Evolutionary conservation across 1,140 invertebrate genomes (phyloP).

Genomic region (Sipha flava): DNA sequence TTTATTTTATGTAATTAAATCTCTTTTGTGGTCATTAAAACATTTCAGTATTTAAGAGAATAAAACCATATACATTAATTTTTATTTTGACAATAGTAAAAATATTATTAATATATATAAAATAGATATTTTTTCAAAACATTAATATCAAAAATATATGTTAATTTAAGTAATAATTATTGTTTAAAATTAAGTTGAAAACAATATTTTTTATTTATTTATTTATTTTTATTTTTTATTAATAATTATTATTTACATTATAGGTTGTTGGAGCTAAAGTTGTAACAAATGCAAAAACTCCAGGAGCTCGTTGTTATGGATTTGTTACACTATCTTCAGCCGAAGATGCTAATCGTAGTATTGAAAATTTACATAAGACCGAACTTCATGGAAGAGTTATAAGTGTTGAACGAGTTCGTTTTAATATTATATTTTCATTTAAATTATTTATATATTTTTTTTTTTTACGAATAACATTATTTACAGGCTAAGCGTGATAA

Average conservation of each 20-base stretch:
- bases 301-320: conserved; percentile 85
- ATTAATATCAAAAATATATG: too few relatives aligned
- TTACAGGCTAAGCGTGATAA: conserved; percentile 39
- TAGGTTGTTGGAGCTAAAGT: conserved; percentile 79
- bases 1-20: too few relatives aligned
- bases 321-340: conserved; percentile 87
- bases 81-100: too few relatives aligned
- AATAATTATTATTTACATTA: neutral
- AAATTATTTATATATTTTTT: neutral
- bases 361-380: conserved; percentile 77
- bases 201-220: neutral
- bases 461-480: neutral
- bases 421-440: neutral
- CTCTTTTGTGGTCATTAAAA: too few relatives aligned
- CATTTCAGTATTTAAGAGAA: too few relatives aligned
- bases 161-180: too few relatives aligned
- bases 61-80: too few relatives aligned
- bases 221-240: neutral
- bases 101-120: too few relatives aligned
- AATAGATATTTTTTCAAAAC: too few relatives aligned
- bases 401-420: conserved; percentile 69
- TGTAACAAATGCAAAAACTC: conserved; percentile 86
- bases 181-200: too few relatives aligned
- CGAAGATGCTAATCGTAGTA: conserved; percentile 81
- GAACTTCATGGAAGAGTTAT: conserved; percentile 89